These are phyloP conservation scores for Eilema sororculum DNA, from an alignment of 2,888 invertebrate species.

Conservation along the genomic window DNA sequence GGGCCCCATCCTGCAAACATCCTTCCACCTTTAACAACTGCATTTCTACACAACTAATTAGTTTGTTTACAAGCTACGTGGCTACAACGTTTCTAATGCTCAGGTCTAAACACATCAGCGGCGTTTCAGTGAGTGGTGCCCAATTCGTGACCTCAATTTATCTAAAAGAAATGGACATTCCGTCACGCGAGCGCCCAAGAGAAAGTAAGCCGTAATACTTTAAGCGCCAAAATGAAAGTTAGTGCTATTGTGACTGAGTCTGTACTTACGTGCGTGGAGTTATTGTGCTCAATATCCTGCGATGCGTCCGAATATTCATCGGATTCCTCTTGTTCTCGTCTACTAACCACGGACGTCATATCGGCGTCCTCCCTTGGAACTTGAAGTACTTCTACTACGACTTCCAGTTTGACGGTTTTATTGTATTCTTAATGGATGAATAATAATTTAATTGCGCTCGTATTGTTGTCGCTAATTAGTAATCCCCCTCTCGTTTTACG, in stretches of 20 bases:
- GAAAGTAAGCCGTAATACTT: slow-evolving; percentile 81
- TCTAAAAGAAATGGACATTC: slow-evolving; percentile 84
- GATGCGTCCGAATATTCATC: slow-evolving; percentile 84
- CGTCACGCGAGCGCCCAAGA: slow-evolving; percentile 80
- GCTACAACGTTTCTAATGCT: slow-evolving; percentile 59
- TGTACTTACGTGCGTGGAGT: slow-evolving; percentile 81
- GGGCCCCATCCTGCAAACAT: slow-evolving; percentile 79
- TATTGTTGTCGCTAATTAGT: slow-evolving; percentile 60
- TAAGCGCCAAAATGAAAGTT: slow-evolving; percentile 82
- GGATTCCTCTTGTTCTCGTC: slow-evolving; percentile 79
- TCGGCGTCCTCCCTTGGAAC: slow-evolving; percentile 78
- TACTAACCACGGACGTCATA: slow-evolving; percentile 82
- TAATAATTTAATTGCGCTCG: slow-evolving; percentile 62
- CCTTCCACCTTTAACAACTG: slow-evolving; percentile 79
- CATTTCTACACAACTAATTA: slow-evolving; percentile 62
- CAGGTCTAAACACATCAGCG: slow-evolving; percentile 69
- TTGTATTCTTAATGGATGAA: slow-evolving; percentile 57
- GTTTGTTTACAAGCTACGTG: slow-evolving; percentile 66
- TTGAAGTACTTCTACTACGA: slow-evolving; percentile 79
- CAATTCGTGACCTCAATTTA: slow-evolving; percentile 82
- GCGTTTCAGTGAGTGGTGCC: slow-evolving; percentile 75
- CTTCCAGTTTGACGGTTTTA: slow-evolving; percentile 80
- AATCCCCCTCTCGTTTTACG: slow-evolving; percentile 71
- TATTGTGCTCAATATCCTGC: slow-evolving; percentile 80
- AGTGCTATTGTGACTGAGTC: slow-evolving; percentile 49